Evolutionary conservation across 2,113 vertebrate genomes (phyloP), one percentile per base, ranked within the genome.

Genomic region (Calyptommatus sinebrachiatus): DNA sequence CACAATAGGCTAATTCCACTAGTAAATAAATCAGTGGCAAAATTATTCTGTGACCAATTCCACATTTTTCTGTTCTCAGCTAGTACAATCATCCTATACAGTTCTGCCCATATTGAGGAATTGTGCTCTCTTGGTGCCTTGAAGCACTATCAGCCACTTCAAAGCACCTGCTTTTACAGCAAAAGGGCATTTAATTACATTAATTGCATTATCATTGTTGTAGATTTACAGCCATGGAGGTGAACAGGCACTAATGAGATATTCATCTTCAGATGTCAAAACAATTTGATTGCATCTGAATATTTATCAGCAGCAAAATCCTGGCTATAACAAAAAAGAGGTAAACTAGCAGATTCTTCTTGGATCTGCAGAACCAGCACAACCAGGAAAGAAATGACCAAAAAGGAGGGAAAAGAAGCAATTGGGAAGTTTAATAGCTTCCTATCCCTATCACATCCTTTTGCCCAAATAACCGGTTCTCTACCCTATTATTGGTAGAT

Each of bases 401-500:
- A 71, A 35, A 21, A 41, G 63, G 10, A 1, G 24, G 21, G 24
- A 21, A 50, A 67, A 8, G 68, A n/a, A 22, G 31, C 29, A 46
- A 62, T 26, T 41, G 16, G 62, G 41, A 21, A 12, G 5, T 28
- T 46, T 35, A 16, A 80, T 57, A 22, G 50, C 24, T 60, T 60
- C 50, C 48, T 69, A 81, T 68, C 61, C 26, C 65, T 75, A 35
- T 65, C 72, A 61, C 72, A 69, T 65, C 72, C 31, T 69, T 61
- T 75, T 29, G n/a, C 65, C 62, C 5, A 20, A 68, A 26, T 29
- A 75, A 60, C 63, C 46, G 9, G 72, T 69, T 69, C 48, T 60
- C 29, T 81, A 65, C 53, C 35, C 50, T 62, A 21, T 45, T 75
- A 48, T 41, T 46, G 26, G 31, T 31, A 75, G 72, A 69, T 41